Conservation (phyloP, 2,888 invertebrate species). For the Leuctra nigra region DNA sequence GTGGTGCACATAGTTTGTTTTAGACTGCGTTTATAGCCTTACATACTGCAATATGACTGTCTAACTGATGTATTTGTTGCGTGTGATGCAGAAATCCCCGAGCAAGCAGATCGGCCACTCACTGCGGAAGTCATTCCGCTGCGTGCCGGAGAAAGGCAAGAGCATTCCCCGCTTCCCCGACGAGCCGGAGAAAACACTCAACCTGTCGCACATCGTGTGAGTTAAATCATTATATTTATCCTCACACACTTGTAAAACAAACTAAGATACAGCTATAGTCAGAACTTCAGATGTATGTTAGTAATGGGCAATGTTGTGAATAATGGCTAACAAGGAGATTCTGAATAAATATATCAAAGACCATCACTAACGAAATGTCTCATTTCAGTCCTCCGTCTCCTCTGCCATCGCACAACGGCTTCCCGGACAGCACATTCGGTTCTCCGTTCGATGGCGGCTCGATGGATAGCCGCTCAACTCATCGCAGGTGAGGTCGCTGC, state of each 20-base stretch:
- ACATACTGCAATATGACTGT: too few relatives aligned
- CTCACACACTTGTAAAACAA: too few relatives aligned
- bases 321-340: too few relatives aligned
- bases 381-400: slow-evolving; percentile 78
- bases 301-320: too few relatives aligned
- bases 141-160: slow-evolving; percentile 86
- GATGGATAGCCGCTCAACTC: slow-evolving; percentile 60
- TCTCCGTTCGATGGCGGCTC: slow-evolving; percentile 72
- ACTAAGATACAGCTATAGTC: too few relatives aligned
- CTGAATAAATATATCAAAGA: too few relatives aligned
- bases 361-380: neutral
- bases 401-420: slow-evolving; percentile 88
- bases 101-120: slow-evolving; percentile 96
- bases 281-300: too few relatives aligned
- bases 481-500: slow-evolving; percentile 42
- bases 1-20: too few relatives aligned
- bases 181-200: slow-evolving; percentile 88
- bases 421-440: slow-evolving; percentile 60
- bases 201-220: slow-evolving; percentile 93
- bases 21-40: too few relatives aligned
- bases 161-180: slow-evolving; percentile 85
- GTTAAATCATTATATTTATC: too few relatives aligned
- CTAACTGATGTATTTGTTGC: slow-evolving; percentile 3
- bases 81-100: slow-evolving; percentile 71
- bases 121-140: slow-evolving; percentile 92